Base-by-base conservation (phyloP, 2,888 invertebrate species). In the Mythimna loreyi region DNA sequence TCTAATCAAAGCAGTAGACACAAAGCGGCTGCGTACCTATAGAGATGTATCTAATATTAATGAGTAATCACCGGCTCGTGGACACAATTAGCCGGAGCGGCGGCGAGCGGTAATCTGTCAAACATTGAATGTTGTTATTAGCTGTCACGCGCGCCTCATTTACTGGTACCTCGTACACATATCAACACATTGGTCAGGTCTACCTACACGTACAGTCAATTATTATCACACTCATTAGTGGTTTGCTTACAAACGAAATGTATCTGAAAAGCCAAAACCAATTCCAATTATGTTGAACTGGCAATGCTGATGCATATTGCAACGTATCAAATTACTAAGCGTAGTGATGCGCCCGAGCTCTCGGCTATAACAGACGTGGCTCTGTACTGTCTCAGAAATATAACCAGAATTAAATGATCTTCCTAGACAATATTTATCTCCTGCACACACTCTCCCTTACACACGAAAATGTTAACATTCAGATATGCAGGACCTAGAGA, bases 41-140 rank as follows among this genome's bases (percentile, higher is more conserved):
- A 19, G 21, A 55, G 19, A 36, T 55, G 21, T n/a, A n/a, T n/a
- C n/a, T 43, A 50, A 72, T 33, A 70, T 49, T 30, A 61, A 45
- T 36, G 13, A 36, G 21, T 21, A 70, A 57, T 25, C 25, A 68
- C 19, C 19, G 7, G 21, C 13, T 16, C 40, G 28, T 23, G 43
- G 23, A 49, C 40, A 28, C 55, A 72, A 30, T 11, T 9, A 40
- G 50, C 50, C 28, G 7, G 33, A 16, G 25, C 21, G 4, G 64
- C 4, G 25, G 5, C n/a, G 16, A 4, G 16, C 45, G 25, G 7
- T 33, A 21, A 53, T 28, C 45, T 45, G 60, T 40, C 60, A 28
- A 45, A 59, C n/a, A 53, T 71, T 71, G 45, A 55, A 23, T n/a
- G 30, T 28, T 52, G 19, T 8, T 28, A 21, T 19, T 19, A 33